Base-by-base conservation (phyloP, 2,797 vertebrate genomes). In the Bryconaethiops microstoma region DNA sequence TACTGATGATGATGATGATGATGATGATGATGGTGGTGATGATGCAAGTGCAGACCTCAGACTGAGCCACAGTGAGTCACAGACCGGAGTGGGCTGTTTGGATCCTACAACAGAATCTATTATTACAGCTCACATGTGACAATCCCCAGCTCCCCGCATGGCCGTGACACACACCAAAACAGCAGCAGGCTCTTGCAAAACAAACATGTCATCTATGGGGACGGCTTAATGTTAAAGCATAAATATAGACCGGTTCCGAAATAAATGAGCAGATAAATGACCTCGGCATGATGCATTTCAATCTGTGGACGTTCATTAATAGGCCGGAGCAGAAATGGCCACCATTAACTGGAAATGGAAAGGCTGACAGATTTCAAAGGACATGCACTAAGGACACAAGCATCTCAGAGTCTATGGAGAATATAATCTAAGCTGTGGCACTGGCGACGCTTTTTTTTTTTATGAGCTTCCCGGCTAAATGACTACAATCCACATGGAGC, bases 101-200 rank as follows among this genome's bases (percentile, higher is more conserved):
- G 80, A 84, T 85, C 82, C 73, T 68, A 82, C 78, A 87, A 87
- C 78, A 81, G 80, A 48, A 60, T 83, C 84, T 81, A 82, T 86
- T 83, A 86, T 88, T 84, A 87, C 82, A 80, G 78, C 71, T 82
- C 79, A 78, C 84, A 84, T 84, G 79, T 84, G 86, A 87, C 83
- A 81, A 85, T 77, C 81, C 83, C 77, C 79, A 80, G 76, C 78
- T 78, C 69, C 60, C 80, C 81, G 48, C 81, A 84, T 40, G 67
- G 78, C 78, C 74, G 45, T 70, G 77, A 83, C 81, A 81, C 76
- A 63, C 83, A 84, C 76, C 73, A 63, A 80, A 74, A 83, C 86
- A 83, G 82, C 71, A 80, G 80, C 78, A 76, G 62, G 67, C 80
- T 69, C 75, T 19, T 79, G 69, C 69, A 78, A 83, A 76, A 78